Conservation (phyloP, 2,888 invertebrate genomes). For the Deroplatys truncata region DNA sequence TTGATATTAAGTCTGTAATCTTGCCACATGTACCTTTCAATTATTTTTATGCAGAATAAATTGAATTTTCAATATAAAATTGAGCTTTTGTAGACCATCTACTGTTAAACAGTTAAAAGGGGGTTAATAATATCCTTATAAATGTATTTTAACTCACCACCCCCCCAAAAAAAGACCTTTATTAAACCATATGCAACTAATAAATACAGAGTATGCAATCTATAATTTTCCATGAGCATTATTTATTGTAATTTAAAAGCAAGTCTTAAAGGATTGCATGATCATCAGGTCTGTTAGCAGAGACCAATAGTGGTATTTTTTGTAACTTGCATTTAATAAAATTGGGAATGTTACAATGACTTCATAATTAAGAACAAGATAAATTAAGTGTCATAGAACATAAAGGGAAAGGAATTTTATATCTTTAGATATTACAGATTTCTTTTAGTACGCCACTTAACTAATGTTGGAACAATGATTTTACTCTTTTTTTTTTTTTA, state of each 20-base stretch:
- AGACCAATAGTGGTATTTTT: background rate
- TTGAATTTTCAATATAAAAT: too few relatives aligned
- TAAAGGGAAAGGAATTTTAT: background rate
- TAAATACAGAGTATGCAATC: background rate
- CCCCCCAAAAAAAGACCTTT: too few relatives aligned
- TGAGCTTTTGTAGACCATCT: too few relatives aligned
- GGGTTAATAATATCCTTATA: too few relatives aligned
- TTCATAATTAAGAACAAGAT: background rate
- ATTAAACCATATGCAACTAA: background rate
- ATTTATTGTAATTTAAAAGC: background rate
- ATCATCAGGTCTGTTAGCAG: background rate
- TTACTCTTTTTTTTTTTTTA: background rate
- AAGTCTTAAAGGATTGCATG: background rate
- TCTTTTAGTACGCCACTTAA: background rate
- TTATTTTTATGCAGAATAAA: too few relatives aligned
- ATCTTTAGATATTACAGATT: background rate
- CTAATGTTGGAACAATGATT: background rate
- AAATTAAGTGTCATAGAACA: background rate
- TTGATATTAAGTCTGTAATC: too few relatives aligned
- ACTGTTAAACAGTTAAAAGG: too few relatives aligned
- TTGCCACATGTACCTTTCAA: too few relatives aligned
- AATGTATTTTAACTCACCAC: too few relatives aligned
- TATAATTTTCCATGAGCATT: background rate
- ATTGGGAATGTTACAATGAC: background rate
- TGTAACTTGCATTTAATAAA: background rate